A percentile compares a stretch with the other conserved stretches of the same genome.
Evolutionary conservation across 2,888 invertebrate genomes (phyloP).

Genomic region (Heliconius ethilla): DNA sequence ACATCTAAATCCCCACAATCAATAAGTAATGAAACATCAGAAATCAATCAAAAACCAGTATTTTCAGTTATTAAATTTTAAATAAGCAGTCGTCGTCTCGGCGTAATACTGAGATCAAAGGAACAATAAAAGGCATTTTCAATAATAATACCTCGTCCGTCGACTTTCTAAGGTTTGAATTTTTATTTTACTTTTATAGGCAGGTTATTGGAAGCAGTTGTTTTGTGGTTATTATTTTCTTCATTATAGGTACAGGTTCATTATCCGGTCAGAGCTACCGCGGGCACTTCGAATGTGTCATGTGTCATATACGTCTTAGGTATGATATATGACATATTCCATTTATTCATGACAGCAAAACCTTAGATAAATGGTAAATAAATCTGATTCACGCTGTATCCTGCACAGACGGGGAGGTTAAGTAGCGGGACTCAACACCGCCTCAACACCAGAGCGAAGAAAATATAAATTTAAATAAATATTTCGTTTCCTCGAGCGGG

Average conservation of each 20-base stretch:
- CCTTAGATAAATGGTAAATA: too few relatives aligned
- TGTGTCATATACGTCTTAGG: too few relatives aligned
- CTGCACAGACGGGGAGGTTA: too few relatives aligned
- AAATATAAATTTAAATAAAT: too few relatives aligned
- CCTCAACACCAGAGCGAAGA: too few relatives aligned
- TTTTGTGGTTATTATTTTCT: not conserved
- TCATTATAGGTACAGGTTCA: not conserved
- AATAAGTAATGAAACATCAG: constrained; percentile 5
- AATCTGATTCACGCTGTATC: too few relatives aligned
- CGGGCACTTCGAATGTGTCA: too few relatives aligned
- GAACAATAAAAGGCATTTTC: constrained; percentile 37
- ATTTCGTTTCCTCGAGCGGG: too few relatives aligned
- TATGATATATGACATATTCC: too few relatives aligned
- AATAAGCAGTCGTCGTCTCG: constrained; percentile 25
- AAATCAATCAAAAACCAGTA: constrained; percentile 10
- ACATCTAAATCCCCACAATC: not conserved
- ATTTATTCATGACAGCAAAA: too few relatives aligned
- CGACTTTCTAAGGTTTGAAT: not conserved
- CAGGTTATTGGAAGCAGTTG: not conserved
- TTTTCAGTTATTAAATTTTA: constrained; percentile 22
- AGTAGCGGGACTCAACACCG: too few relatives aligned
- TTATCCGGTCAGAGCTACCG: too few relatives aligned
- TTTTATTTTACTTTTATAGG: not conserved
- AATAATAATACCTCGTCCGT: constrained; percentile 28
- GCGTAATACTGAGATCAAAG: constrained; percentile 40